Percentiles rank a stretch among this genome's conserved stretches.
Conservation (phyloP, 1,140 invertebrate genomes). For the Eubasilissa regina region DNA sequence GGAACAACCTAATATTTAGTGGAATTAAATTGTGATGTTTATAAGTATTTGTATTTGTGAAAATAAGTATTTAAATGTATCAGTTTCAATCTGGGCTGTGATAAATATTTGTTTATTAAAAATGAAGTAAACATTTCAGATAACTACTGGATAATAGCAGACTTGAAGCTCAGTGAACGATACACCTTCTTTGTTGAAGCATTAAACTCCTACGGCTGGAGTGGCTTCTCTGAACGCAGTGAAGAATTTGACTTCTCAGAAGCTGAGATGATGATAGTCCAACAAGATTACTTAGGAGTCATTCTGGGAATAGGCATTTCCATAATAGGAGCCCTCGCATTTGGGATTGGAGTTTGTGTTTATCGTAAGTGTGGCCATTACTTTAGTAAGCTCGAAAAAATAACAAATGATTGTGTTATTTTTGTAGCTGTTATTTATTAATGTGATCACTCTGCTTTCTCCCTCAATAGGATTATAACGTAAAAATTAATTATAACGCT, state of each 20-base stretch:
- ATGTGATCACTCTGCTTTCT: too few species aligned
- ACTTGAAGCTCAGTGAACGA: slow-evolving; percentile 78
- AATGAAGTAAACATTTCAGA: slow-evolving; percentile 67
- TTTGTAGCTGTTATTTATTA: too few species aligned
- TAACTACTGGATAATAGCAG: slow-evolving; percentile 84
- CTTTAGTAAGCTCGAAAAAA: background rate
- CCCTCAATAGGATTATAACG: too few species aligned
- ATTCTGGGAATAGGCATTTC: slow-evolving; percentile 75
- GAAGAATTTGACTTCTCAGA: slow-evolving; percentile 71
- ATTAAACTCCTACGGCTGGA: slow-evolving; percentile 88
- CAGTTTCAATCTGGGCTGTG: too few species aligned
- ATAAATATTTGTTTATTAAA: background rate
- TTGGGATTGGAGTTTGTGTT: slow-evolving; percentile 65
- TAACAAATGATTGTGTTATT: too few species aligned
- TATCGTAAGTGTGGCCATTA: slow-evolving; percentile 59
- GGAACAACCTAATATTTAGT: too few species aligned
- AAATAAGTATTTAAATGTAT: too few species aligned
- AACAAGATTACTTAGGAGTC: slow-evolving; percentile 73
- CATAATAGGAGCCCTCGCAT: slow-evolving; percentile 67
- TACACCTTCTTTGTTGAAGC: slow-evolving; percentile 84
- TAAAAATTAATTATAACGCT: too few species aligned
- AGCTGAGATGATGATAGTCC: slow-evolving; percentile 74
- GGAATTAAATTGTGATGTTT: too few species aligned
- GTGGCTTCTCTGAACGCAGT: slow-evolving; percentile 73
- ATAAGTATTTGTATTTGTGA: too few species aligned